Base-by-base conservation (phyloP, 64 coral and sea anemone species). In the Dendrophyllia cribrosa region DNA sequence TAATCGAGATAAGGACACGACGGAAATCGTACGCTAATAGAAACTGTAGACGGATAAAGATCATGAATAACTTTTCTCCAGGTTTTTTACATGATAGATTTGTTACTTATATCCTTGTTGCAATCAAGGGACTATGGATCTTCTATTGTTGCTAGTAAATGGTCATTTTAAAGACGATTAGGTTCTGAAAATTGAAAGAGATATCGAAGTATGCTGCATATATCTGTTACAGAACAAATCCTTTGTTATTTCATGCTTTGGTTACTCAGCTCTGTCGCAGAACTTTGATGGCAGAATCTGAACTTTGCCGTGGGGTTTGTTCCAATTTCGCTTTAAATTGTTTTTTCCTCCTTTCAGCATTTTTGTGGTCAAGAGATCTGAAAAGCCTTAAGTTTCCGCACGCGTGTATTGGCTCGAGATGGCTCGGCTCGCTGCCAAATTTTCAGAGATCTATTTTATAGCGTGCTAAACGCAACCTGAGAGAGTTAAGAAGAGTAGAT, bases 371-470 rank as follows among this genome's bases (percentile, higher is more conserved):
- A 19, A 17, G 10, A 12, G 53, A 9, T 56, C 53, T 7, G 53
- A 12, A 56, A 56, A 34, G 34, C 34, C 34, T 34, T 34, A 34
- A 13, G 34, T 44, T 72, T 72, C 70, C 70, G 70, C 25, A 34
- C 70, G 70, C 4, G 4, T 34, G 75, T 61, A 80, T 80, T 63
- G 77, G 12, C 58, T 59, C 12, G 15, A n/a, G 20, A 50, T n/a
- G 19, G 74, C 19, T 76, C 77, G 77, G 77, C 77, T 46, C 58
- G 12, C 58, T 80, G 77, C 77, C 77, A 80, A 80, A 44, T 55
- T 14, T 17, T 23, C 55, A 34, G 3, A 43, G 22, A 43, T 59
- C 58, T 80, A 44, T 51, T 21, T 25, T 69, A 21, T 50, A 72
- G 44, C 46, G 16, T n/a, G 72, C 19, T 75, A 75, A 75, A 20